Percentiles rank a stretch among this genome's conserved stretches.
phyloP scores from a whole-genome alignment of 2,797 vertebrate species.

The Coluber constrictor region DNA sequence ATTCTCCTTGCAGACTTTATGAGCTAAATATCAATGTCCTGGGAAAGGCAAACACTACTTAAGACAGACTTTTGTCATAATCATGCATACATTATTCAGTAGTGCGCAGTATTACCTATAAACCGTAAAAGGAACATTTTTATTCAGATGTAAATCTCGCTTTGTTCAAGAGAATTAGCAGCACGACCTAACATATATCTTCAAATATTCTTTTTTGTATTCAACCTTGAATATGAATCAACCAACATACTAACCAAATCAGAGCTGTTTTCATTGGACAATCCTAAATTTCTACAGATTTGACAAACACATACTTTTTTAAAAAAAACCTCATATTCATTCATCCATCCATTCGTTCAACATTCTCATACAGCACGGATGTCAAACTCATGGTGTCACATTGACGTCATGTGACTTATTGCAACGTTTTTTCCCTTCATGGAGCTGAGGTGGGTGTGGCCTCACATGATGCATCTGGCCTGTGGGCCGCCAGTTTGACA shows the following conservation, averaged over 20 bases:
- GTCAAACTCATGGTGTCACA: rapidly evolving
- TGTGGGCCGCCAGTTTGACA: too few relatives aligned
- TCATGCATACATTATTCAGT: neutral
- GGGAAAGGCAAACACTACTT: neutral
- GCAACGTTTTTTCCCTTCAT: too few relatives aligned
- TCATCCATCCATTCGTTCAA: neutral
- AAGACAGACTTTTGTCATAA: neutral
- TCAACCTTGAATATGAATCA: neutral
- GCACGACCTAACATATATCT: neutral
- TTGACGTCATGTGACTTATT: too few relatives aligned
- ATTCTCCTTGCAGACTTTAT: neutral
- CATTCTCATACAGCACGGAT: neutral
- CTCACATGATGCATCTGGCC: too few relatives aligned
- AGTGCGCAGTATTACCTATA: neutral
- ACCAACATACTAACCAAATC: neutral
- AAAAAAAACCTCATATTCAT: neutral
- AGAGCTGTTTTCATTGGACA: neutral
- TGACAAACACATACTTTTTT: neutral
- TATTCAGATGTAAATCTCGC: neutral
- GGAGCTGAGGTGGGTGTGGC: too few relatives aligned
- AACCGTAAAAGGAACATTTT: neutral
- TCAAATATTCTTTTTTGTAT: neutral
- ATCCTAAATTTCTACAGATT: neutral
- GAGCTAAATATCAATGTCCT: neutral
- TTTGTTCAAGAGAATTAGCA: neutral